A percentile compares a stretch with the other conserved stretches of the same genome.
Conservation (phyloP, 2,888 invertebrate species). For the Meiosimyza decipiens region DNA sequence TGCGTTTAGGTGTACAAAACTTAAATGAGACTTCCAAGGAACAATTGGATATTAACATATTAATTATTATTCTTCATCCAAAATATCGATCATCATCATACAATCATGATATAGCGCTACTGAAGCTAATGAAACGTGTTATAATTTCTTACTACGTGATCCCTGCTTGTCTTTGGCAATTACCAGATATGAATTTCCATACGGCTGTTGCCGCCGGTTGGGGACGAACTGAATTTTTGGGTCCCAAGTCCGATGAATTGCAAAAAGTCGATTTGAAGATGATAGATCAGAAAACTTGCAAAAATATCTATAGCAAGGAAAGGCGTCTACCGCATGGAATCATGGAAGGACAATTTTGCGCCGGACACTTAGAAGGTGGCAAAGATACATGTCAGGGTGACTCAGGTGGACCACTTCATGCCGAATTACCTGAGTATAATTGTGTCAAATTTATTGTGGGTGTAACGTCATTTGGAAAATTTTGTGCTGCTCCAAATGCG, state of each 20-base stretch:
- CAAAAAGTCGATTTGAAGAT: conserved; percentile 64
- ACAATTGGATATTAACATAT: conserved; percentile 66
- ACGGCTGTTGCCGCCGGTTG: conserved; percentile 63
- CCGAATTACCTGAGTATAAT: conserved; percentile 58
- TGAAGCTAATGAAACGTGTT: conserved; percentile 64
- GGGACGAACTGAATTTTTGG: conserved; percentile 62
- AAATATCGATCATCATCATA: conserved; percentile 68
- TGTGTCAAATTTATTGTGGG: conserved; percentile 65
- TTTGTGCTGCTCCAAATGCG: conserved; percentile 61
- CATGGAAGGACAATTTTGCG: conserved; percentile 65
- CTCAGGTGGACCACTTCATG: conserved; percentile 65
- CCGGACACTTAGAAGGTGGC: conserved; percentile 64
- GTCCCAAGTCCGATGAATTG: conserved; percentile 61
- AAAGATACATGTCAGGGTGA: conserved; percentile 66
- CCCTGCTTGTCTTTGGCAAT: conserved; percentile 66
- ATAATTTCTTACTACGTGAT: conserved; percentile 56
- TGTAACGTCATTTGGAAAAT: conserved; percentile 65
- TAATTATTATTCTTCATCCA: conserved; percentile 68
- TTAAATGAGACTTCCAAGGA: conserved; percentile 63
- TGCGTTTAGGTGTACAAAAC: conserved; percentile 69
- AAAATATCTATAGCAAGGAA: conserved; percentile 57
- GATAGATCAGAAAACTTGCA: conserved; percentile 57
- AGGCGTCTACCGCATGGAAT: conserved; percentile 63
- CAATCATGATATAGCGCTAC: conserved; percentile 73
- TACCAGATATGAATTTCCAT: conserved; percentile 51